These are phyloP conservation scores for Noctua comes DNA, from an alignment of 2,888 invertebrate genomes.

Conservation along the genomic window DNA sequence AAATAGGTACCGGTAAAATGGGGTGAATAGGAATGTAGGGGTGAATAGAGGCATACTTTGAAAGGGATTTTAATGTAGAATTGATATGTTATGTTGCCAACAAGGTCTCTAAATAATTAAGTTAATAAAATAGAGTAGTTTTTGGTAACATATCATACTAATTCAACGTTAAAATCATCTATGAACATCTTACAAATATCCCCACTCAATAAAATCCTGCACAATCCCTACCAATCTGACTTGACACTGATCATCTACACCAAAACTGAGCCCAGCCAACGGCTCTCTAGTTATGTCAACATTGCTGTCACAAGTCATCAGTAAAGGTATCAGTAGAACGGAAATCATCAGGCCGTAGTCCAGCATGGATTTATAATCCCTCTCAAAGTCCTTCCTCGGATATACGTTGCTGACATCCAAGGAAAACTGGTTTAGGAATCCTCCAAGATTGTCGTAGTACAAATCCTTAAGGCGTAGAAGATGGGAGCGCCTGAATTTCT, in stretches of 20 bases:
- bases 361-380: slow-evolving; percentile 66
- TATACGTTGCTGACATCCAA: slow-evolving; percentile 67
- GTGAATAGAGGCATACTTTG: too few species aligned
- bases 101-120: too few species aligned
- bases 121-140: too few species aligned
- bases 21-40: too few species aligned
- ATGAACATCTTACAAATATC: slow-evolving; percentile 60
- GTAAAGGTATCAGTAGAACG: slow-evolving; percentile 58
- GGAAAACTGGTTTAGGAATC: slow-evolving; percentile 70
- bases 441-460: slow-evolving; percentile 70
- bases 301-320: slow-evolving; percentile 45
- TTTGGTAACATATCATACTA: too few species aligned
- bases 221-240: slow-evolving; percentile 64
- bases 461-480: slow-evolving; percentile 69
- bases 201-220: slow-evolving; percentile 70
- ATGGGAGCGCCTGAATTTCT: slow-evolving; percentile 70
- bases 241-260: slow-evolving; percentile 50
- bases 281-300: slow-evolving; percentile 37
- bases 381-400: slow-evolving; percentile 71
- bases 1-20: too few species aligned
- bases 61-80: too few species aligned
- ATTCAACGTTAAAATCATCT: too few species aligned
- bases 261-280: slow-evolving; percentile 37
- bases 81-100: too few species aligned
- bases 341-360: slow-evolving; percentile 73